Base-by-base conservation (phyloP, 2,797 vertebrate species). In the Urophycis tenuis region DNA sequence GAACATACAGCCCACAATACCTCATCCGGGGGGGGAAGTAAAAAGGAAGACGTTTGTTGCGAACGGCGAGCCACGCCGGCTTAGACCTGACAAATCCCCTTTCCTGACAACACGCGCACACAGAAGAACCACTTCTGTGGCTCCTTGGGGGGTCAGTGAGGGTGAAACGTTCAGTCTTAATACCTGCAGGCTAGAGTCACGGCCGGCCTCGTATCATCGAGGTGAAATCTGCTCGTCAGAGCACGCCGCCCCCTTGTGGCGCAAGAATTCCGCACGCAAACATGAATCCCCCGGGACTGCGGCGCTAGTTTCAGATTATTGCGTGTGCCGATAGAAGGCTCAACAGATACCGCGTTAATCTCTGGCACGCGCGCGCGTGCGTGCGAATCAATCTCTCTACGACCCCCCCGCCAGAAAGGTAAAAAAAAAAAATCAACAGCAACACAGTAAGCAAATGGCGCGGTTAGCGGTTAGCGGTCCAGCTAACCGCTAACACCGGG, bases 381-480 rank as follows among this genome's bases (percentile, higher is more conserved):
- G n/a, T n/a, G 11, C 45, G 73, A 80, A 74, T 81, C 79, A 76
- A 80, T 80, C 64, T 82, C 74, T 84, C 77, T n/a, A n/a, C n/a
- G n/a, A n/a, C n/a, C n/a, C n/a, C n/a, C n/a, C n/a, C n/a, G n/a
- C n/a, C n/a, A n/a, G n/a, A n/a, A n/a, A n/a, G n/a, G n/a, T n/a
- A n/a, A n/a, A n/a, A 22, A 60, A 60, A n/a, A 22, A n/a, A 85
- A 85, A 90, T 87, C 77, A 81, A 80, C 74, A 83, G 83, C n/a
- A 64, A 64, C 53, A 86, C 81, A 82, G 83, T 81, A 88, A 87
- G 87, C 83, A 84, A 85, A 82, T 82, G 12, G 9, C 86, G 88
- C 76, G 81, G n/a, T n/a, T n/a, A n/a, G n/a, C n/a, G 80, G 76
- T 79, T 83, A 80, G 49, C 72, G 74, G 74, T 80, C 85, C 82